Evolutionary conservation across 2,888 invertebrate genomes (phyloP), one percentile per base, ranked within the genome.

Genomic region (Poecilus cupreus): DNA sequence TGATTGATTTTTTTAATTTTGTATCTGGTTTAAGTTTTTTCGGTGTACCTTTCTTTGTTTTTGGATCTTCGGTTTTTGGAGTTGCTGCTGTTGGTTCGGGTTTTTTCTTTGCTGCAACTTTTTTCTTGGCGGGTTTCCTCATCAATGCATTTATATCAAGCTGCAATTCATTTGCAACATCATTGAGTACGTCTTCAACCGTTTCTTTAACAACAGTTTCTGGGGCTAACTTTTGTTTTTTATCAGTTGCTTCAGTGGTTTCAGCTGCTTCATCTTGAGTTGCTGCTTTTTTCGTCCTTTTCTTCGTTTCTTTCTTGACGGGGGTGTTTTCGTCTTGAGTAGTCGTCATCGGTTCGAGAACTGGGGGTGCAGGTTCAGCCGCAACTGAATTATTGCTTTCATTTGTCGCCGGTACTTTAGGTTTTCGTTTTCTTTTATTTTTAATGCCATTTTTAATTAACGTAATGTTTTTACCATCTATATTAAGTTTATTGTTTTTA

Each of bases 141-240:
- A 75, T 81, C 22, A 81, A 57, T 16, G 74, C 20, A 75, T 60
- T 75, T 18, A 81, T 57, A 32, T 81, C 81, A 13, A 81, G 13
- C 64, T 81, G 32, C 46, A 81, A 75, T 60, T 81, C 81, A 74
- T 81, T 81, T 0, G 86, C 83, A 11, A 88, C 84, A 82, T 88
- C 88, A 60, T 87, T 87, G 85, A 89, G 87, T 3, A 88, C 88
- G 80, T 88, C 89, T 83, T 89, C 89, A 16, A 88, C 85, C 10
- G 87, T 85, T 77, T 87, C 81, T 37, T 46, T 68, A 8, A 24
- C 80, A 10, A 64, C 20, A 26, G 86, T 84, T 46, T 83, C 82
- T 22, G 16, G 81, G 79, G 85, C 86, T 3, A 83, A 49, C 84
- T 87, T 86, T 46, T 85, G 85, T 83, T 85, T 86, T 78, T 84